These are phyloP conservation scores for Monopis laevigella DNA, from an alignment of 2,888 invertebrate genomes.

Conservation along the genomic window DNA sequence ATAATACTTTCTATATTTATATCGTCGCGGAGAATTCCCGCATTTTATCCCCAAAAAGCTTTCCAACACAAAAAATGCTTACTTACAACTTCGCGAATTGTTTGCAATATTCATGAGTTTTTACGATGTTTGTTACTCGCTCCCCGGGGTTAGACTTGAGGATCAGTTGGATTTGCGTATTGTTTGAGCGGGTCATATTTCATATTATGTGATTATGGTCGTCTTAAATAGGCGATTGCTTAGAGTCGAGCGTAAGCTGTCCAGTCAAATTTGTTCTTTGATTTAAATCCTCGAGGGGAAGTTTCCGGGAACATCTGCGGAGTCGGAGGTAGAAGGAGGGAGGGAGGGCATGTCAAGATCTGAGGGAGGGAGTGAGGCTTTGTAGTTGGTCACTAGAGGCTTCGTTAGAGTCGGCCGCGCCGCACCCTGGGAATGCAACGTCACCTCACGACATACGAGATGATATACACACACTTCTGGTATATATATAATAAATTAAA, in stretches of 20 bases:
- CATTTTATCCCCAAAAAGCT: conserved; percentile 7
- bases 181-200: conserved; percentile 38
- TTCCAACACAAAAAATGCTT: conserved; percentile 28
- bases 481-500: no score
- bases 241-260: conserved; percentile 3
- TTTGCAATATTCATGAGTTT: conserved; percentile 46
- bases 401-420: conserved; percentile 41
- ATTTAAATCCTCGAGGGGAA: conserved; percentile 9
- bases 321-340: conserved; percentile 3
- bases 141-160: conserved; percentile 29
- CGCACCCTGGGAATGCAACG: conserved; percentile 34
- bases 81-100: conserved; percentile 43
- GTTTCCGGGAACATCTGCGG: conserved; percentile 5
- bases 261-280: conserved; percentile 5
- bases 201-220: conserved; percentile 25
- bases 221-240: conserved; percentile 3
- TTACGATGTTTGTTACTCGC: conserved; percentile 44
- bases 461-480: no score
- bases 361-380: conserved; percentile 23
- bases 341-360: conserved; percentile 1
- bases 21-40: not conserved
- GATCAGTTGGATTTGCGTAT: conserved; percentile 45
- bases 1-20: not conserved
- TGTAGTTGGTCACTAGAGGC: conserved; percentile 40
- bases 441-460: conserved; percentile 35